Evolutionary conservation across 2,113 vertebrate species (phyloP).

Genomic region (Colaptes auratus): DNA sequence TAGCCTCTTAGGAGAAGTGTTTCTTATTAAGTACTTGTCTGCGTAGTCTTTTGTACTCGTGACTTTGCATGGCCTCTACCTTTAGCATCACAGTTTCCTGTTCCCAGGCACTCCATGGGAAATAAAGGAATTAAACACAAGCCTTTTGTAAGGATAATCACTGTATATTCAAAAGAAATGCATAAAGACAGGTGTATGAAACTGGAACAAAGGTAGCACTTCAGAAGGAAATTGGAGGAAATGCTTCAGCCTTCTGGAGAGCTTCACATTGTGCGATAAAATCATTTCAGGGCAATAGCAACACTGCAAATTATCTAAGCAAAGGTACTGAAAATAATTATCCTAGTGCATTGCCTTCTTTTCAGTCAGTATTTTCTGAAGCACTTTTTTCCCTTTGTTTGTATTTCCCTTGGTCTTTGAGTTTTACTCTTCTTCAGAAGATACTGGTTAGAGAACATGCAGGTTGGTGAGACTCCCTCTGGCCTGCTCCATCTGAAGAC

Average conservation of each 20-base stretch:
- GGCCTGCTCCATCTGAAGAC: not conserved
- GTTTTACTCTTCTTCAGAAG: not conserved
- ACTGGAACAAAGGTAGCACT: not conserved
- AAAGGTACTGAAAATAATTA: not conserved
- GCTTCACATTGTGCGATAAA: not conserved
- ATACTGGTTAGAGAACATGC: not conserved
- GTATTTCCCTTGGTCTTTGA: not conserved
- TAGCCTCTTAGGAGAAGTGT: not conserved
- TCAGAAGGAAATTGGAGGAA: not conserved
- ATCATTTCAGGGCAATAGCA: not conserved
- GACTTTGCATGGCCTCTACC: not conserved
- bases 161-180: not conserved
- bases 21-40: not conserved
- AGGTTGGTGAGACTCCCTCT: not conserved
- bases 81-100: not conserved
- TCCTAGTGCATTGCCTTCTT: not conserved
- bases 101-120: not conserved
- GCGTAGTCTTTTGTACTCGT: not conserved
- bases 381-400: not conserved
- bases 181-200: not conserved
- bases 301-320: accelerated
- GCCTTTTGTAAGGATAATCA: not conserved
- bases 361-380: not conserved
- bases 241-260: not conserved
- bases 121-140: not conserved